phyloP scores from a whole-genome alignment of 2,113 vertebrate species.

The Lucifuga dentata region DNA sequence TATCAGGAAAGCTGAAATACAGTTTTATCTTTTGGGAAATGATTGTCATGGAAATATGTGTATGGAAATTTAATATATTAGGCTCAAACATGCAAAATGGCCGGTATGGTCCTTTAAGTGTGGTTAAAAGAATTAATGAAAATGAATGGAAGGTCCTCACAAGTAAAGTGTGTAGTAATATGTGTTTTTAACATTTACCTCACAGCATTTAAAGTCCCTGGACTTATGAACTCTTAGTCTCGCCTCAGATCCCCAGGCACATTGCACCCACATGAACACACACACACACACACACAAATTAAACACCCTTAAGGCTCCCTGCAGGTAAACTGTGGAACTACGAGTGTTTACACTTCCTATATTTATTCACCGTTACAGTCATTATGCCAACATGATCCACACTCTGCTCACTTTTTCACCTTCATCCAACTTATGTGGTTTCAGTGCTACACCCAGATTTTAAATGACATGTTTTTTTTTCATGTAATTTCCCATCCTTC shows the following conservation, averaged over 20 bases:
- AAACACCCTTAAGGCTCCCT: constrained; percentile 32
- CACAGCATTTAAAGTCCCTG: constrained; percentile 39
- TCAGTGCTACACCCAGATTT: constrained; percentile 20
- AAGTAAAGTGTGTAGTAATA: neutral
- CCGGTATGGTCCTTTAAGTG: no score
- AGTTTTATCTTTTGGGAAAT: no score
- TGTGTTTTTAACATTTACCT: constrained; percentile 38
- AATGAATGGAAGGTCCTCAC: constrained; percentile 22
- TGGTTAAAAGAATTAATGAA: neutral
- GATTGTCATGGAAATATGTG: no score
- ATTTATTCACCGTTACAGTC: constrained; percentile 52
- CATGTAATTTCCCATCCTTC: constrained; percentile 18
- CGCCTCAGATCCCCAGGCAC: constrained; percentile 46
- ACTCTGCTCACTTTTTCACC: constrained; percentile 35
- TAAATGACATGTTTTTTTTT: constrained; percentile 18
- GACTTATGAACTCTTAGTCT: constrained; percentile 64
- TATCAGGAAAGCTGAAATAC: no score
- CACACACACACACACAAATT: constrained; percentile 3
- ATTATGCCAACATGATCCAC: constrained; percentile 55
- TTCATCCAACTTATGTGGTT: constrained; percentile 31
- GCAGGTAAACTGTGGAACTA: constrained; percentile 33
- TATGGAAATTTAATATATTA: no score
- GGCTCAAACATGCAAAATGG: no score
- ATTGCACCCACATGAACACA: constrained; percentile 32
- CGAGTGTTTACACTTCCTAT: constrained; percentile 27